Base-by-base conservation (phyloP, 2,888 invertebrate genomes). In the Junonia oenone region DNA sequence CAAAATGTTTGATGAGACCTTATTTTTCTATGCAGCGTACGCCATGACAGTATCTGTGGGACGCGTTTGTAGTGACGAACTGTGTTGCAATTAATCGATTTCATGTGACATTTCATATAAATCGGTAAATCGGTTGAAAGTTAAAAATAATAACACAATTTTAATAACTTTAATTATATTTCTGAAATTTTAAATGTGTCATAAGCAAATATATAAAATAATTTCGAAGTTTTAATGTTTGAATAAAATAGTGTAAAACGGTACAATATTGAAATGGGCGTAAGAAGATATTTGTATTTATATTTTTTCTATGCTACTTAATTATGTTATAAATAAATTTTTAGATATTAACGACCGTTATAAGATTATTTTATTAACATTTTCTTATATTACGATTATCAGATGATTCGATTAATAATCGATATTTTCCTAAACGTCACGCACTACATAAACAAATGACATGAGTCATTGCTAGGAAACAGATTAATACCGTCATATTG, bases 21-120 rank as follows among this genome's bases (percentile, higher is more conserved):
- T 63, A 64, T 62, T 60, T 63, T 65, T 64, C 64, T 66, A 68
- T 55, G 50, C 55, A 57, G 56, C 47, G 45, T 51, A 46, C 69
- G 69, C 69, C 69, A 69, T 68, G 66, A 67, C 67, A 65, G 58
- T 63, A 67, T 70, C 68, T 68, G 68, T 68, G 68, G 66, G 48
- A n/a, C 15, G 22, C 35, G 8, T 51, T n/a, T n/a, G n/a, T 40
- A 50, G 26, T 46, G 53, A 38, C 46, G 33, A 15, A 29, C 33
- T 26, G 15, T 9, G 14, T n/a, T 33, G 6, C 3, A 14, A 49
- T 43, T 6, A 26, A 13, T 43, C 26, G 43, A 26, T 43, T 43
- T 13, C 13, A 6, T 13, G n/a, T 43, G 22, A 43, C 22, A 26
- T 43, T 40, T 19, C 15, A 19, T 11, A n/a, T 33, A 3, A 33